These are phyloP conservation scores for Scaptodrosophila lebanonensis DNA, from an alignment of 1,140 invertebrate species.

Conservation along the genomic window DNA sequence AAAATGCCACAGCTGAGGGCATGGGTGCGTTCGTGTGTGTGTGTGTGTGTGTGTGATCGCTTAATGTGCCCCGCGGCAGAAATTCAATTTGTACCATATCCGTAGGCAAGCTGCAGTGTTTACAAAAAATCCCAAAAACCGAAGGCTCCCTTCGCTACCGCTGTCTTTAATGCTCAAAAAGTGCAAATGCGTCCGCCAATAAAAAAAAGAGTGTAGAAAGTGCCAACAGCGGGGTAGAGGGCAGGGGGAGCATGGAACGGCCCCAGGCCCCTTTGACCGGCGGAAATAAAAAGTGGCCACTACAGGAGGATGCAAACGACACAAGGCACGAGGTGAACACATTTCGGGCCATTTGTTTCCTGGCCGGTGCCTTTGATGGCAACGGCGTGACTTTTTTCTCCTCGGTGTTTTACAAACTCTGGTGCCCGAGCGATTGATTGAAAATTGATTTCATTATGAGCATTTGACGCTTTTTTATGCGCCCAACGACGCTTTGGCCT, in stretches of 20 bases:
- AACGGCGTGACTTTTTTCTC: conserved; percentile 15
- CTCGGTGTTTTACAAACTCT: conserved; percentile 17
- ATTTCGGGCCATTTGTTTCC: conserved; percentile 23
- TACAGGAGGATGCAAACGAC: neutral
- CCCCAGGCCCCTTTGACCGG: conserved; percentile 22
- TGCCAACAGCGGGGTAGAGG: conserved; percentile 7
- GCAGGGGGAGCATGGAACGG: conserved; percentile 12
- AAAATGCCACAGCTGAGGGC: conserved; percentile 65
- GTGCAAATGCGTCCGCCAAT: conserved; percentile 48
- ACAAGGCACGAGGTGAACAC: conserved; percentile 1
- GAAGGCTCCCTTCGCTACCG: no score
- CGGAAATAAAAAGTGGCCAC: conserved; percentile 24
- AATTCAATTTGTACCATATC: conserved; percentile 76
- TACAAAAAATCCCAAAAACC: conserved; percentile 6
- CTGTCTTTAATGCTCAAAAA: conserved; percentile 60
- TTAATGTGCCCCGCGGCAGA: conserved; percentile 72
- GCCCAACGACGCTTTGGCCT: no score
- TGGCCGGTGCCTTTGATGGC: conserved; percentile 9
- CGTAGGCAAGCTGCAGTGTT: conserved; percentile 34
- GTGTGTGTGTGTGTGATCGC: conserved; percentile 35
- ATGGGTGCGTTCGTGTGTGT: conserved; percentile 35
- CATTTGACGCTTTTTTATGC: conserved; percentile 44
- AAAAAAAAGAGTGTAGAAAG: conserved; percentile 36
- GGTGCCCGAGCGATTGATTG: conserved; percentile 52
- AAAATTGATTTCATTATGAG: conserved; percentile 73